A percentile compares a stretch with the other conserved stretches of the same genome.
Conservation (phyloP, 2,888 invertebrate genomes). For the Abrostola triplasia region DNA sequence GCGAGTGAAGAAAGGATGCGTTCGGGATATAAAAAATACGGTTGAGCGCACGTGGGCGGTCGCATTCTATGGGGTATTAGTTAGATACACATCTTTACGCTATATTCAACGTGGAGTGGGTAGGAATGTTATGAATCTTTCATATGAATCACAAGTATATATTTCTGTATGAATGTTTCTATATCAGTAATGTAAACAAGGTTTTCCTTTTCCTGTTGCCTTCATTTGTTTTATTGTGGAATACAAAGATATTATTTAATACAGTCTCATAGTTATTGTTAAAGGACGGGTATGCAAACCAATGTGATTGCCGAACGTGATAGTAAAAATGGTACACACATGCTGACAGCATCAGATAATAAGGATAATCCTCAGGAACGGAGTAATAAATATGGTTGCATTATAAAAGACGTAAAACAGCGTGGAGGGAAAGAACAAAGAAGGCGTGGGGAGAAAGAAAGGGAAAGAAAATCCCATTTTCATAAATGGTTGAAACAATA, state of each 20-base stretch:
- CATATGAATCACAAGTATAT: slow-evolving; percentile 48
- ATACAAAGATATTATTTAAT: not conserved
- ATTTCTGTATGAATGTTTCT: slow-evolving; percentile 37
- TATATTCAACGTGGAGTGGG: slow-evolving; percentile 50
- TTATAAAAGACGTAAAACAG: not conserved
- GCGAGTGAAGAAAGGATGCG: slow-evolving; percentile 79
- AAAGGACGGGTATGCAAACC: not conserved
- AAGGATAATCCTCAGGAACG: too few relatives aligned
- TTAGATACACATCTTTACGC: slow-evolving; percentile 69
- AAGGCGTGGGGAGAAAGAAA: not conserved
- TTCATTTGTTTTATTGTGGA: slow-evolving; percentile 17
- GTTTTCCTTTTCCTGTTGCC: slow-evolving; percentile 34
- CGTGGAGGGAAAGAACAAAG: slow-evolving; percentile 1
- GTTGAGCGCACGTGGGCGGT: slow-evolving; percentile 80
- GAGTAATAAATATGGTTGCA: not conserved
- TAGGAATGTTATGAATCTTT: slow-evolving; percentile 53
- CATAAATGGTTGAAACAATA: slow-evolving; percentile 4
- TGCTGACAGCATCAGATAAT: too few relatives aligned
- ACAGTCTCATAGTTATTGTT: not conserved
- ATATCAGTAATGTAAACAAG: slow-evolving; percentile 32
- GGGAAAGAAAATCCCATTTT: not conserved
- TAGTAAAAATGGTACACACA: not conserved
- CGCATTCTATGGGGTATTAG: slow-evolving; percentile 67
- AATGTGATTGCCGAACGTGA: not conserved
- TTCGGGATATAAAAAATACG: slow-evolving; percentile 80